Evolutionary conservation across 2,888 invertebrate genomes (phyloP), one percentile per base, ranked within the genome.

Genomic region (Andrena bucephala): DNA sequence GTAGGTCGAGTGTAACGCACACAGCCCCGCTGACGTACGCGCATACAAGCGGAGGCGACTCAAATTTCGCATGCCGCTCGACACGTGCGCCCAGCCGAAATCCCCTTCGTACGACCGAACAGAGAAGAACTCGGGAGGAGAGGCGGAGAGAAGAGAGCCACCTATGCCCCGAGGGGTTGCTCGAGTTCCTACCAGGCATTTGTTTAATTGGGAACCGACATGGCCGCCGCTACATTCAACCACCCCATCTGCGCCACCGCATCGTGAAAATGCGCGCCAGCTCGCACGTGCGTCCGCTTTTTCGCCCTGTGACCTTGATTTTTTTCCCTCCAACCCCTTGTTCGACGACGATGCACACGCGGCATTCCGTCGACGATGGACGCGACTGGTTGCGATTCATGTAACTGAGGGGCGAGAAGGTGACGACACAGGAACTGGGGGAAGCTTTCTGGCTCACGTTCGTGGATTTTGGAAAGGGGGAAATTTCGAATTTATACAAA

Each of bases 121-220:
- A 81, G 81, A 81, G 82, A 81, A 80, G 73, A 31, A 4, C 36
- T 13, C 33, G 69, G 59, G 67, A 83, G 79, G 78, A 81, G 83
- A 16, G 42, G 42, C 42, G 42, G 42, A 16, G 76, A 74, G 74
- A 69, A 73, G 82, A 83, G 79, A 72, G 54, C 59, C 66, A 86
- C 59, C 83, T 71, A 74, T 87, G 86, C 86, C 83, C 42, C 85
- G 85, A 89, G 88, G 91, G 91, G 89, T 89, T 86, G 89, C 87
- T 90, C 84, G 87, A 85, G 85, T 88, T 89, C 86, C 86, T 85
- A 88, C 75, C 86, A 77, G 88, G 90, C 92, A 90, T 92, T 93
- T 92, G 92, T 92, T 93, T 92, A 92, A 92, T 93, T 92, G 92
- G 90, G 90, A 91, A 90, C 90, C 88, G 90, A 89, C 86, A 91